phyloP scores from a whole-genome alignment of 2,888 invertebrate genomes.

The Odontothrips loti region DNA sequence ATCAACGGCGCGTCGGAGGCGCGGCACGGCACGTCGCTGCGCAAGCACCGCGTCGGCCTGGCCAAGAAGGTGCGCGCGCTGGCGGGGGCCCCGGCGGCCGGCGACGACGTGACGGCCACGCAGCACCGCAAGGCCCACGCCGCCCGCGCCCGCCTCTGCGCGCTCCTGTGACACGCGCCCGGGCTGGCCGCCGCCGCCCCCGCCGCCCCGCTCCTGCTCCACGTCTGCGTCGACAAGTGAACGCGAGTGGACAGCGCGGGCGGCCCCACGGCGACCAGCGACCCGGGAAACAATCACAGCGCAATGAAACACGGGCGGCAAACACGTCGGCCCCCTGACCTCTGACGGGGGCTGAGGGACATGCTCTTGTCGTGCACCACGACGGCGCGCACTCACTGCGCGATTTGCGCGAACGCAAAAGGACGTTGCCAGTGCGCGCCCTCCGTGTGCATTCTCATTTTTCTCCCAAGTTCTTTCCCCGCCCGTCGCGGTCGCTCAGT shows the following conservation, averaged over 20 bases:
- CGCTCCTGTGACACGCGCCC: slow-evolving; percentile 23
- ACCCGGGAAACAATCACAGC: not conserved
- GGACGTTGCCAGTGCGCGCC: too few relatives aligned
- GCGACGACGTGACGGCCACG: not conserved
- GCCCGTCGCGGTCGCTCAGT: too few relatives aligned
- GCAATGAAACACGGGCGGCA: not conserved
- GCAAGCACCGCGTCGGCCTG: slow-evolving; percentile 20
- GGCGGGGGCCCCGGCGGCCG: slow-evolving; percentile 4
- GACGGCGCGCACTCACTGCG: too few relatives aligned
- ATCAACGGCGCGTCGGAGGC: not conserved
- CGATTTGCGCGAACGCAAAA: too few relatives aligned
- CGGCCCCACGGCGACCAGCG: not conserved
- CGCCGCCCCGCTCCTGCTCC: slow-evolving; percentile 20
- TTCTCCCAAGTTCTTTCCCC: too few relatives aligned
- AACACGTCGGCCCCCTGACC: not conserved
- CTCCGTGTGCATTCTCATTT: too few relatives aligned
- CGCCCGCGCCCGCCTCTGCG: slow-evolving; percentile 5
- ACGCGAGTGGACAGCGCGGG: not conserved
- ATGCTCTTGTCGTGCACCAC: too few relatives aligned
- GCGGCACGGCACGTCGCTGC: not conserved
- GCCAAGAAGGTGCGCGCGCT: slow-evolving; percentile 6
- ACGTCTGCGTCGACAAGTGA: not conserved
- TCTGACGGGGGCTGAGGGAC: not conserved
- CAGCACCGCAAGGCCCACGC: not conserved
- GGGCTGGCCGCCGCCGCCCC: slow-evolving; percentile 24